These are phyloP conservation scores for Lacerta viridis DNA, from an alignment of 2,797 vertebrate genomes.

Conservation along the genomic window DNA sequence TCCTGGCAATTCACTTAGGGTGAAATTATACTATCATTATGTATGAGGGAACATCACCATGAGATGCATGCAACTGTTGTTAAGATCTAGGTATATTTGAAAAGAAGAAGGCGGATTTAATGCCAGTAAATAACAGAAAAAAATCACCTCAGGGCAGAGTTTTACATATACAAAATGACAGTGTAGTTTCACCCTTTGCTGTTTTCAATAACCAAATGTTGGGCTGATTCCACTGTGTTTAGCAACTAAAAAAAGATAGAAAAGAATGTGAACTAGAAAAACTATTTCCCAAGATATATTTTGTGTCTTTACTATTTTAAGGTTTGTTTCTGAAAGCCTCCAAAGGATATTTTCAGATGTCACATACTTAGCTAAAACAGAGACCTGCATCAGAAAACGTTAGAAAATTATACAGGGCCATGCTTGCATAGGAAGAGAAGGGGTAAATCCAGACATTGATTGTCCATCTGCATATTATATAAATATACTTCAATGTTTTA, in stretches of 20 bases:
- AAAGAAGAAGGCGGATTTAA: not conserved
- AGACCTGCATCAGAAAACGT: not conserved
- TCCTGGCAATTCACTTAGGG: not conserved
- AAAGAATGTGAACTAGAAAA: not conserved
- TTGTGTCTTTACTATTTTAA: not conserved
- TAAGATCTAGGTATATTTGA: not conserved
- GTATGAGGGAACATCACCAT: not conserved
- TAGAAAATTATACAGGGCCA: not conserved
- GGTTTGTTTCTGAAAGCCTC: not conserved
- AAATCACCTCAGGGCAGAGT: not conserved
- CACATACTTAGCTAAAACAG: not conserved
- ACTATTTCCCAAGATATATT: too few species aligned
- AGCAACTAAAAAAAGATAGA: not conserved
- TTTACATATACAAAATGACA: not conserved
- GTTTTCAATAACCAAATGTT: constrained; percentile 5
- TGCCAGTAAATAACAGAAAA: not conserved
- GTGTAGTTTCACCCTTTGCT: not conserved
- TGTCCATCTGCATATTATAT: not conserved
- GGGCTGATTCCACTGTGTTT: not conserved
- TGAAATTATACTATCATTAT: not conserved
- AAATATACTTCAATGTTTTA: not conserved
- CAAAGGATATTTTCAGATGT: not conserved
- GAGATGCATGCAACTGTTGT: not conserved
- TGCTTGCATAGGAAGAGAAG: not conserved
- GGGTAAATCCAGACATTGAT: not conserved